A percentile compares a stretch with the other conserved stretches of the same genome.
Conservation (phyloP, 2,113 vertebrate species). For the Cephalopterus ornatus region DNA sequence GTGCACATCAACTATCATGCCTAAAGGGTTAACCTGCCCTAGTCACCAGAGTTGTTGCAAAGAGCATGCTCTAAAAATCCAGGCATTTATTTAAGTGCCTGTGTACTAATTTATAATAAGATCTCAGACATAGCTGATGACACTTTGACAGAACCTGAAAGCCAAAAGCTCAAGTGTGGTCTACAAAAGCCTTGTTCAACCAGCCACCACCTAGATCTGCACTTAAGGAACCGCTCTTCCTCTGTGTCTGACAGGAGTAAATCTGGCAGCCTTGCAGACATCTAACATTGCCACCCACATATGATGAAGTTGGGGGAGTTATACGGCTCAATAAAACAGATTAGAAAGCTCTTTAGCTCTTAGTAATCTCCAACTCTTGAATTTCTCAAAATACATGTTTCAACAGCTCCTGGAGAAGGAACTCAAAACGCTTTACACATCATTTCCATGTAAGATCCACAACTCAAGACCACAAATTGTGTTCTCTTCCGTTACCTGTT, state of each 20-base stretch:
- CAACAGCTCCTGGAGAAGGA: background rate
- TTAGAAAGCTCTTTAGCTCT: background rate
- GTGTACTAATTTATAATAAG: background rate
- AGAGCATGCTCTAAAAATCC: background rate
- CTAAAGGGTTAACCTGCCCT: background rate
- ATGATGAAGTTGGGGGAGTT: background rate
- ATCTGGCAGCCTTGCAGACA: background rate
- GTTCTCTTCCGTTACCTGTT: background rate
- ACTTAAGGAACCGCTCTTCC: background rate
- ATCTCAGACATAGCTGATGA: background rate
- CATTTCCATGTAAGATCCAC: background rate
- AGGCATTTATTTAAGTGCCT: background rate
- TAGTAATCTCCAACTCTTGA: background rate
- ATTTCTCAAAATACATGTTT: background rate
- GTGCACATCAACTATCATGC: background rate
- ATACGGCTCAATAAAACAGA: background rate
- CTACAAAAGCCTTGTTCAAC: background rate
- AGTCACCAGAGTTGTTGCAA: background rate
- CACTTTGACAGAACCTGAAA: background rate
- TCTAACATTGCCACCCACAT: background rate
- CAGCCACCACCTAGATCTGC: background rate
- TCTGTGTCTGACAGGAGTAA: background rate
- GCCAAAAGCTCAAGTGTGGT: background rate
- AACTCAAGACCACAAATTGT: background rate
- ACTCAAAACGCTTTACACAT: background rate